Evolutionary conservation across 2,888 invertebrate species (phyloP), one percentile per base, ranked within the genome.

Genomic region (Andricus curvator): DNA sequence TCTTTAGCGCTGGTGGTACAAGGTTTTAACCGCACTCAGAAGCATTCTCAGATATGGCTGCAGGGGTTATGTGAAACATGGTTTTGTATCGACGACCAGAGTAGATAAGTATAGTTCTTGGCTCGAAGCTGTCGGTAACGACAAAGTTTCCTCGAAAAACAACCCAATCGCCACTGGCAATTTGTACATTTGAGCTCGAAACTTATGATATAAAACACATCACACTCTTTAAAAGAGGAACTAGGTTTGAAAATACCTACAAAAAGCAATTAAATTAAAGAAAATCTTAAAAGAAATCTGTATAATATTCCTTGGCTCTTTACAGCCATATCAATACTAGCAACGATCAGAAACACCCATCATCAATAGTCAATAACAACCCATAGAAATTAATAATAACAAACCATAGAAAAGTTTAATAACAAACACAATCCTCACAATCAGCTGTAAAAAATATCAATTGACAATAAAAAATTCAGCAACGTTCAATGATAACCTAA

Each of bases 21-120:
- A 74, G 56, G 56, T 74, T 74, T 74, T 74, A 74, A 56, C 74
- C 74, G 51, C 74, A 74, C 33, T 56, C 74, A 33, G 51, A 74
- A 74, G 74, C 51, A 74, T 74, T 74, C 51, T 33, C 33, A 56
- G 51, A 56, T 56, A 74, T 74, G 74, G 9, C 74, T 74, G 33
- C 33, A 74, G 51, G 51, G 74, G 74, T 33, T 51, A 33, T 51
- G 51, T 51, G 68, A 68, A 68, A 74, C 51, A 51, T 20, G 33
- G 74, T 74, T 56, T 74, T 33, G n/a, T 74, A 51, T 51, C 56
- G 51, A 74, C 20, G 51, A 29, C 48, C 29, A 70, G n/a, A 74
- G 51, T 74, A 56, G 33, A 56, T 60, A 56, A 56, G 56, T 74
- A 25, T 25, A 56, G 56, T 29, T 67, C n/a, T 67, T 67, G 22